A percentile compares a stretch with the other conserved stretches of the same genome.
phyloP scores from a whole-genome alignment of 2,888 invertebrate species.

The Tethea ocularis region DNA sequence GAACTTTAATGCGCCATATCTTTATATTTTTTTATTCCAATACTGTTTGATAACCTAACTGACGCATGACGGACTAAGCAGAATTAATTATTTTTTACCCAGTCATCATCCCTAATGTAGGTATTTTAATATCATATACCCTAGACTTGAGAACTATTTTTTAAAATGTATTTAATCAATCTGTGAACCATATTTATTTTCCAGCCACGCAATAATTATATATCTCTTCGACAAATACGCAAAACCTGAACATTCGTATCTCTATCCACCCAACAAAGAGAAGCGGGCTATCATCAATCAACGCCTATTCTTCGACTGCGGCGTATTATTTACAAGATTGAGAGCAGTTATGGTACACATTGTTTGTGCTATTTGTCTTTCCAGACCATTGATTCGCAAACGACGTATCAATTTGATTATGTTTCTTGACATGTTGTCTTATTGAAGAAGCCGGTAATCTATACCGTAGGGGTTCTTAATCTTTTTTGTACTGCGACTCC shows the following conservation, averaged over 20 bases:
- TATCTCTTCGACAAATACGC: slow-evolving; percentile 69
- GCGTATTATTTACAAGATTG: slow-evolving; percentile 66
- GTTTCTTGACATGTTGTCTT: background rate
- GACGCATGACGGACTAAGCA: too few species aligned
- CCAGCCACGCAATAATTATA: slow-evolving; percentile 71
- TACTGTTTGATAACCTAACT: too few species aligned
- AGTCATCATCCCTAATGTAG: too few species aligned
- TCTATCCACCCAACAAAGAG: slow-evolving; percentile 60
- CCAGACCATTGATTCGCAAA: background rate
- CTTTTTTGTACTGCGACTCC: too few species aligned
- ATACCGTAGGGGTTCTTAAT: too few species aligned
- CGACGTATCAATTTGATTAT: background rate
- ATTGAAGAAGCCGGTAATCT: too few species aligned
- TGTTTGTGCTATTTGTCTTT: background rate
- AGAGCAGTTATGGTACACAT: slow-evolving; percentile 66
- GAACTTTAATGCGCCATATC: too few species aligned
- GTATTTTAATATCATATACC: too few species aligned
- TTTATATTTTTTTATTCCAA: too few species aligned
- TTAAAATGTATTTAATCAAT: background rate
- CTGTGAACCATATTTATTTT: too few species aligned
- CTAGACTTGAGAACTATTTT: too few species aligned
- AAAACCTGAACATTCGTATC: slow-evolving; percentile 50
- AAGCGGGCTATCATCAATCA: slow-evolving; percentile 64
- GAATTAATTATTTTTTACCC: too few species aligned
- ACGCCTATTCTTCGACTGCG: slow-evolving; percentile 69